These are phyloP conservation scores for Euwallacea fornicatus DNA, from an alignment of 1,140 invertebrate species.

Conservation along the genomic window DNA sequence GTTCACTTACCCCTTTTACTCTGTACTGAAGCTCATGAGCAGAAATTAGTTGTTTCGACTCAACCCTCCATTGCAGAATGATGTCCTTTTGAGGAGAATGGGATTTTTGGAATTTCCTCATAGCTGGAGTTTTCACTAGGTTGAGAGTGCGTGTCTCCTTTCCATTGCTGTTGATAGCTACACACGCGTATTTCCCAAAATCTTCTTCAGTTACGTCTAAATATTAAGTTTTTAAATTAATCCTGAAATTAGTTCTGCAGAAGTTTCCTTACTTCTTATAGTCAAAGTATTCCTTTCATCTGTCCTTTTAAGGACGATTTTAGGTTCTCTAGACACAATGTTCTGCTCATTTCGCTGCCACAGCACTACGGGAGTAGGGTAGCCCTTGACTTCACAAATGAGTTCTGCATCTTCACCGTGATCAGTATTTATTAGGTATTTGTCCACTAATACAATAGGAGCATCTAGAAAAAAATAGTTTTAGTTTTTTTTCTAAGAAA, in stretches of 20 bases:
- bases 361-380: slow-evolving; percentile 38
- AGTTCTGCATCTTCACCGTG: slow-evolving; percentile 43
- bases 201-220: slow-evolving; percentile 39
- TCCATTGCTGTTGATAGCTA: slow-evolving; percentile 38
- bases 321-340: slow-evolving; percentile 33
- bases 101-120: slow-evolving; percentile 37
- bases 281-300: slow-evolving; percentile 37
- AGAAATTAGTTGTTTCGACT: slow-evolving; percentile 43
- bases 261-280: slow-evolving; percentile 26
- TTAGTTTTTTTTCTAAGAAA: background rate
- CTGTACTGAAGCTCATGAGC: slow-evolving; percentile 45
- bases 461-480: slow-evolving; percentile 39
- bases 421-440: slow-evolving; percentile 43
- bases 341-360: slow-evolving; percentile 43
- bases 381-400: slow-evolving; percentile 43
- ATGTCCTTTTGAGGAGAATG: slow-evolving; percentile 36
- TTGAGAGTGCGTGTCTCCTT: slow-evolving; percentile 26
- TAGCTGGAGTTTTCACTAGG: slow-evolving; percentile 41
- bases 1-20: slow-evolving; percentile 44
- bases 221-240: background rate
- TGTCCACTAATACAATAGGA: slow-evolving; percentile 42
- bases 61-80: slow-evolving; percentile 45
- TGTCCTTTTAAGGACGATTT: slow-evolving; percentile 28
- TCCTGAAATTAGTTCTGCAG: background rate
- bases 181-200: slow-evolving; percentile 44